phyloP scores from a whole-genome alignment of 2,888 invertebrate genomes.

The Calliphora vomitoria region DNA sequence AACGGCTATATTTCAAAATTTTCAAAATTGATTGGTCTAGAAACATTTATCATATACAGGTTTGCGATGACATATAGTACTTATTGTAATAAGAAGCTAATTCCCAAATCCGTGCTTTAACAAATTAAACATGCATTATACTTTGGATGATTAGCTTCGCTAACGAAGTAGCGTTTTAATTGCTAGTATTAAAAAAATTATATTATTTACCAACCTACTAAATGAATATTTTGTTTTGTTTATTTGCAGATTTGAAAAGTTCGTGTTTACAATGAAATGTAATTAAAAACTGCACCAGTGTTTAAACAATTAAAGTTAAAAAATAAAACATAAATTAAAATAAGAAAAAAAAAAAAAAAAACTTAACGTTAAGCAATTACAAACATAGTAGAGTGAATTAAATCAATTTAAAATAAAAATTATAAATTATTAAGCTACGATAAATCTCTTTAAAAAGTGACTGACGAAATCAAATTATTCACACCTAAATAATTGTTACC shows the following conservation, averaged over 20 bases:
- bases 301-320: conserved; percentile 39
- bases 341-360: conserved; percentile 37
- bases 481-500: conserved; percentile 70
- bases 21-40: too few relatives aligned
- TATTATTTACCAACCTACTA: not conserved
- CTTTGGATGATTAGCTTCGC: too few relatives aligned
- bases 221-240: not conserved
- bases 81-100: too few relatives aligned
- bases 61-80: too few relatives aligned
- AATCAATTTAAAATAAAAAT: conserved; percentile 45
- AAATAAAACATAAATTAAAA: conserved; percentile 25
- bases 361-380: conserved; percentile 47
- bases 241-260: conserved; percentile 52
- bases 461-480: conserved; percentile 71
- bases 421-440: conserved; percentile 63
- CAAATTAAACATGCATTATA: too few relatives aligned
- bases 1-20: too few relatives aligned
- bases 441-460: conserved; percentile 63
- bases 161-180: too few relatives aligned
- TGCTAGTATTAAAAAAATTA: too few relatives aligned
- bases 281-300: conserved; percentile 24
- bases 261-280: conserved; percentile 28
- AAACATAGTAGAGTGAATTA: conserved; percentile 48
- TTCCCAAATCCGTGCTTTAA: too few relatives aligned
- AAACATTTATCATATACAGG: too few relatives aligned